Evolutionary conservation across 1,140 invertebrate genomes (phyloP).

Genomic region (Zaprionus ornatus): DNA sequence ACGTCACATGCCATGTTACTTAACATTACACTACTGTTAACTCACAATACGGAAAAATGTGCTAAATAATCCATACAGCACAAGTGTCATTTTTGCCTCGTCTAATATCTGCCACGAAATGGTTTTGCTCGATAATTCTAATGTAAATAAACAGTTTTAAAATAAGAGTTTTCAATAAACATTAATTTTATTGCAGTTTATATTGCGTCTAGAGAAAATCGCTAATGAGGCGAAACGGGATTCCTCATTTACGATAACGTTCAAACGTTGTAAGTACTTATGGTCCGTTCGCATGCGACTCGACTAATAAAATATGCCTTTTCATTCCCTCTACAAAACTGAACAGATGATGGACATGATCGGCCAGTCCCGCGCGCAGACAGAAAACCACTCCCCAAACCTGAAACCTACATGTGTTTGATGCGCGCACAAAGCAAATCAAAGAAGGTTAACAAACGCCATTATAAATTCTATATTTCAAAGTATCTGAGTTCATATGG

Average conservation of each 20-base stretch:
- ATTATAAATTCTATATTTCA: not conserved
- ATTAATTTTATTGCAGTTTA: constrained; percentile 85
- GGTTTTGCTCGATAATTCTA: constrained; percentile 88
- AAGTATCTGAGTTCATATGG: not conserved
- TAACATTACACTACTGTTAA: constrained; percentile 10
- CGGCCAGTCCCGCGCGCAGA: constrained; percentile 88
- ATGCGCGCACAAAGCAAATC: constrained; percentile 88
- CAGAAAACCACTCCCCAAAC: constrained; percentile 85
- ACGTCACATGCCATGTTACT: constrained; percentile 31
- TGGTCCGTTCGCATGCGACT: constrained; percentile 1
- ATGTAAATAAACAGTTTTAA: constrained; percentile 55
- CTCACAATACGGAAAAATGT: constrained; percentile 10
- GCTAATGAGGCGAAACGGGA: constrained; percentile 86
- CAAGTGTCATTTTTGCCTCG: constrained; percentile 50
- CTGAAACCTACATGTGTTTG: constrained; percentile 89
- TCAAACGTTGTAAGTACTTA: constrained; percentile 88
- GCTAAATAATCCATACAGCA: constrained; percentile 37
- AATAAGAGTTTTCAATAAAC: constrained; percentile 85
- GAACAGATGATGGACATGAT: constrained; percentile 89
- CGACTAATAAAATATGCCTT: constrained; percentile 5
- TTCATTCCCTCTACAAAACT: not conserved
- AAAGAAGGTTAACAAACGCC: constrained; percentile 85
- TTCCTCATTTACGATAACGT: constrained; percentile 88
- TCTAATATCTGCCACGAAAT: constrained; percentile 83
- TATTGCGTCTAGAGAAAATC: constrained; percentile 87